Evolutionary conservation across 2,797 vertebrate genomes (phyloP), one percentile per base, ranked within the genome.

Genomic region (Naso thynnoides): DNA sequence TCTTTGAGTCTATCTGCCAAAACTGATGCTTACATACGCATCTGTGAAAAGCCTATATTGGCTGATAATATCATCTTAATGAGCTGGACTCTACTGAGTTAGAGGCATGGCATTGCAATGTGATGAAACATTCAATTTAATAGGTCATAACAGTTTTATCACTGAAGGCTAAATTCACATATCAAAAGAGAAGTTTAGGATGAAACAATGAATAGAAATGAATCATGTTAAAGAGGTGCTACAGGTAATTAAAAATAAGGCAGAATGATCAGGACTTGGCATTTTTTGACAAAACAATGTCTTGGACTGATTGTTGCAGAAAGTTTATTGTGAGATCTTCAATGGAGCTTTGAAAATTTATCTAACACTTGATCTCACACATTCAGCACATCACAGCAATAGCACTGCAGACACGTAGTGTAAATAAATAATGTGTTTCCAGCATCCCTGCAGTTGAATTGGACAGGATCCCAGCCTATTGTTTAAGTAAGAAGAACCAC

Each of bases 391-490:
- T 53, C 38, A 19, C 10, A 60, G 53, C 38, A 38, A 58, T 42
- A 49, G 23, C 15, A 49, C 39, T 48, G 63, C 61, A 10, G 48
- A 24, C 42, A 41, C 23, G 1, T 2, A 56, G 53, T 47, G 31
- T 85, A 81, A 87, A 90, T 79, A 88, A 88, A 78, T 83, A 29
- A 76, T 79, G 76, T 6, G n/a, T 62, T 73, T 77, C 72, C 70
- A 83, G 50, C 41, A 41, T 52, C 61, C 23, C 57, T 6, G 33
- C 49, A 47, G 67, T 71, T 58, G 23, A 79, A 31, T 27, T 83
- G 74, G 79, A 82, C 49, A 39, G 72, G 66, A 86, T 86, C 64
- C 79, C 33, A 63, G n/a, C 2, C 85, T 62, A 82, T 81, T 90
- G 81, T 87, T 65, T 33, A 11, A 44, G 50, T 26, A 81, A 56